Evolutionary conservation across 2,797 vertebrate species (phyloP).

Genomic region (Rhabdomys pumilio): DNA sequence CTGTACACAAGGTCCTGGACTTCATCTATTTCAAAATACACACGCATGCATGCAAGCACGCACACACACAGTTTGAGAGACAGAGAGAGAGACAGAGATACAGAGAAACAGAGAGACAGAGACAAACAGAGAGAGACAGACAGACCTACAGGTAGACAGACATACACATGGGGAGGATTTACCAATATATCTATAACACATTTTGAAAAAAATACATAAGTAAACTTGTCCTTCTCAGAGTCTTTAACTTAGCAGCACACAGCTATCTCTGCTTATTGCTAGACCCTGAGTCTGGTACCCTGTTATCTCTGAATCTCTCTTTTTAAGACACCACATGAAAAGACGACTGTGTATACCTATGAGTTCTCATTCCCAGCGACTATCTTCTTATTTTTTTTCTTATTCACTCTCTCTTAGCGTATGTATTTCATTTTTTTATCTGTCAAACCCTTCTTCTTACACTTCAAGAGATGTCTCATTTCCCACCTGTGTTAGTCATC

Average conservation of each 20-base stretch:
- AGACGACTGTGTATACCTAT: background rate
- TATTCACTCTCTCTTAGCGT: background rate
- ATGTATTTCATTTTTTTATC: background rate
- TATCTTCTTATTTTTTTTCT: background rate
- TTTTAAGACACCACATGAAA: background rate
- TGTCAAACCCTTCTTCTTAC: slow-evolving; percentile 19
- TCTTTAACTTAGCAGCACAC: background rate
- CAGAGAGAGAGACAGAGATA: background rate
- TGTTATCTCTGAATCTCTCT: background rate
- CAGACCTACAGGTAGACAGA: background rate
- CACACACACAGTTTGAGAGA: background rate
- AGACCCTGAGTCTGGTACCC: background rate
- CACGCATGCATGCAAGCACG: no score
- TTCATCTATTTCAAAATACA: background rate
- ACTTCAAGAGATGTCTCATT: slow-evolving; percentile 5
- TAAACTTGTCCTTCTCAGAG: background rate
- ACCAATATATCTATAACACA: background rate
- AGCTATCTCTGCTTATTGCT: background rate
- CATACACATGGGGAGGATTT: background rate
- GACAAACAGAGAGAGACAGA: background rate
- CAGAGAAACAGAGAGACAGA: background rate
- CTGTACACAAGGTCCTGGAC: background rate
- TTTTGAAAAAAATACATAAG: background rate
- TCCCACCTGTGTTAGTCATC: background rate
- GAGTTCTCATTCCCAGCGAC: background rate